These are phyloP conservation scores for Lemur catta DNA, from an alignment of 2,797 vertebrate species.

Conservation along the genomic window DNA sequence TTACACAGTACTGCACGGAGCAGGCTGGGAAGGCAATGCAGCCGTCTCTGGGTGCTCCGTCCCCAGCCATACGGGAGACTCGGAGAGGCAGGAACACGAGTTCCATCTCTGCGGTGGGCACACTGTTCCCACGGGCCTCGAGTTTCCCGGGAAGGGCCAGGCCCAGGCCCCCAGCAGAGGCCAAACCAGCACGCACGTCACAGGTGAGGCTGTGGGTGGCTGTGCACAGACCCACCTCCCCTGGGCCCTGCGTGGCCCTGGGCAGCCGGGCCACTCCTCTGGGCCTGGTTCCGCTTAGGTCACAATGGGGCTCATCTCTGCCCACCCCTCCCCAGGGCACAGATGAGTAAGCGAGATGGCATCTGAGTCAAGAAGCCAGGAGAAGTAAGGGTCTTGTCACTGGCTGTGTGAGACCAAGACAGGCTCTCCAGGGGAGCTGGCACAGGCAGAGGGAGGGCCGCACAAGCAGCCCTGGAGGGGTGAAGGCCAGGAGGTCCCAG, in stretches of 20 bases:
- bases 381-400: neutral
- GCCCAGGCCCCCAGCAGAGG: neutral
- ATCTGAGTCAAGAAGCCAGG: neutral
- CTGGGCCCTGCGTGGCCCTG: neutral
- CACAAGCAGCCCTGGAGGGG: neutral
- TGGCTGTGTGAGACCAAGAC: neutral
- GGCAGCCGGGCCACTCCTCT: too few species aligned
- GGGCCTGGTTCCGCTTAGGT: neutral
- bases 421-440: neutral
- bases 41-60: neutral
- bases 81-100: neutral
- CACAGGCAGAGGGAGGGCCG: too few species aligned
- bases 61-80: accelerated
- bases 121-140: accelerated
- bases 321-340: neutral
- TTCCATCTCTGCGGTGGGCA: accelerated
- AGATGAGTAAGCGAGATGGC: neutral
- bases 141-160: neutral
- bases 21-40: accelerated
- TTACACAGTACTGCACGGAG: accelerated
- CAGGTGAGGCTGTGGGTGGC: accelerated
- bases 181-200: neutral
- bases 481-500: neutral
- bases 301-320: neutral
- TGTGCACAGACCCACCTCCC: neutral